Conservation (phyloP, 2,797 vertebrate genomes). For the Sebastiscus albofasciatus region DNA sequence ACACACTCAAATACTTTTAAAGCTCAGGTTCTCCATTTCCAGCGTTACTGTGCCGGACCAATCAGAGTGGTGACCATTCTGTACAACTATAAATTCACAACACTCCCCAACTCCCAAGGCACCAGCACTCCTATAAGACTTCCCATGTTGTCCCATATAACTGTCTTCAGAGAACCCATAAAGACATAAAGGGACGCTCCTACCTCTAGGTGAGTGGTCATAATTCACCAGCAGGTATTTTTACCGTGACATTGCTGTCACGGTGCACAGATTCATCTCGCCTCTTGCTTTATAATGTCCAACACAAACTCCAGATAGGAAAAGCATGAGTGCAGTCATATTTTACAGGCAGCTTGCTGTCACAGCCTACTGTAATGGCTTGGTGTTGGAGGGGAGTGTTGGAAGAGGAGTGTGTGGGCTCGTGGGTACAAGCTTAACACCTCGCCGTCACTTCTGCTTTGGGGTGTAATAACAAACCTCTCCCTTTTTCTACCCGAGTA, state of each 20-base stretch:
- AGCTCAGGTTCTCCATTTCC: conserved; percentile 27
- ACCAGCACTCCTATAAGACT: conserved; percentile 70
- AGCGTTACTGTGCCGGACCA: conserved; percentile 36
- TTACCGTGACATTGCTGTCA: conserved; percentile 72
- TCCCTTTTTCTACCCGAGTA: conserved; percentile 33
- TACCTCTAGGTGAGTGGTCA: conserved; percentile 72
- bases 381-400: conserved; percentile 6
- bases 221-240: conserved; percentile 77
- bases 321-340: conserved; percentile 62
- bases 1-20: conserved; percentile 5
- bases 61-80: conserved; percentile 57
- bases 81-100: conserved; percentile 67
- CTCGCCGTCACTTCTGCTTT: conserved; percentile 58
- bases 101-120: conserved; percentile 58
- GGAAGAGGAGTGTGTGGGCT: conserved; percentile 7
- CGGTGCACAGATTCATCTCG: conserved; percentile 71
- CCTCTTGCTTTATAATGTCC: conserved; percentile 68
- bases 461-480: conserved; percentile 59
- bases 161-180: conserved; percentile 74
- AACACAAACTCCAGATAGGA: conserved; percentile 61
- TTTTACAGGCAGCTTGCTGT: conserved; percentile 63
- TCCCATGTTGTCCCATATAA: conserved; percentile 76
- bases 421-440: conserved; percentile 20
- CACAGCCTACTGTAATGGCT: conserved; percentile 49
- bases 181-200: conserved; percentile 77